A percentile compares a stretch with the other conserved stretches of the same genome.
phyloP scores from a whole-genome alignment of 2,113 vertebrate genomes.

The Malurus elegans region DNA sequence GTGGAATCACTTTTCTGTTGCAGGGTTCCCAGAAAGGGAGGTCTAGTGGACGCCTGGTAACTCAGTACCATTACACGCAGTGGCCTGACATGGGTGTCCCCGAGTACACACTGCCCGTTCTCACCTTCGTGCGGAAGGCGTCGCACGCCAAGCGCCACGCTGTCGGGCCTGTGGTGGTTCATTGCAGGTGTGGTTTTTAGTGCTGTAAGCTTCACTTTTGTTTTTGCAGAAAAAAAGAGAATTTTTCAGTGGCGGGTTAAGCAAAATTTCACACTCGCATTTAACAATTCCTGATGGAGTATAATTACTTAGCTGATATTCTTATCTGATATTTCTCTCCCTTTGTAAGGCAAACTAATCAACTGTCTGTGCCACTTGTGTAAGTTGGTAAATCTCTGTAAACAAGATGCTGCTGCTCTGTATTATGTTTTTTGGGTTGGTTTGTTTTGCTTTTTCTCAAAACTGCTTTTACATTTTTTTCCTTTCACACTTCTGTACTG shows the following conservation, averaged over 20 bases:
- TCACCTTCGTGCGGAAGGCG: constrained; percentile 89
- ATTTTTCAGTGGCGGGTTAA: neutral
- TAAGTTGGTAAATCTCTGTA: neutral
- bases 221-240: neutral
- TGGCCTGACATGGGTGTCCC: constrained; percentile 99
- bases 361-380: neutral
- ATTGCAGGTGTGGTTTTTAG: constrained; percentile 87
- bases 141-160: constrained; percentile 76
- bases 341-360: constrained; percentile 11
- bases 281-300: neutral
- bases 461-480: neutral
- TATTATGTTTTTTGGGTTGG: neutral
- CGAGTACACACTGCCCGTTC: constrained; percentile 86
- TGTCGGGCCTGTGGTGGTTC: constrained; percentile 87
- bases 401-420: neutral
- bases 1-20: neutral
- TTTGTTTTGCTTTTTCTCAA: neutral
- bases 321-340: neutral
- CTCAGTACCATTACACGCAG: constrained; percentile 95
- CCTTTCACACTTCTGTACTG: neutral
- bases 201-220: neutral
- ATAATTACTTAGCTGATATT: neutral
- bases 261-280: neutral
- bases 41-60: constrained; percentile 80
- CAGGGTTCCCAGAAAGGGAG: constrained; percentile 90